phyloP scores from a whole-genome alignment of 1,140 invertebrate species.

The Lordiphosa stackelbergi region DNA sequence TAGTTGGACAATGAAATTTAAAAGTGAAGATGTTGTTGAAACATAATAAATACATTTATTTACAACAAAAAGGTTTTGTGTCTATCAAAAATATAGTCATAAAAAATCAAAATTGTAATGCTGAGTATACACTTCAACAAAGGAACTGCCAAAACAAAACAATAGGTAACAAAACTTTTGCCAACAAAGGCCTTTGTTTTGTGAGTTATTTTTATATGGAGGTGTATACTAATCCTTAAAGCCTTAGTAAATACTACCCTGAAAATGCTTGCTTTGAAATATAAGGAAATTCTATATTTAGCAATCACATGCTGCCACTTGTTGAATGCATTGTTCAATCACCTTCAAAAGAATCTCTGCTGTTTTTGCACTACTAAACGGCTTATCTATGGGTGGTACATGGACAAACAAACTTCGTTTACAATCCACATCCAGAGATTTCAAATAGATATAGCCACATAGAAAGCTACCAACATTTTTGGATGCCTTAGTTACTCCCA shows the following conservation, averaged over 20 bases:
- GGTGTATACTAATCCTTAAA: too few relatives aligned
- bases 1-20: too few relatives aligned
- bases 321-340: conserved; percentile 75
- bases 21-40: too few relatives aligned
- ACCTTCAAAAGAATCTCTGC: conserved; percentile 79
- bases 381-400: conserved; percentile 80
- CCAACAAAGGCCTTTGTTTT: too few relatives aligned
- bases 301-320: conserved; percentile 25
- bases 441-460: conserved; percentile 82
- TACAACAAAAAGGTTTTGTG: background rate
- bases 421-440: conserved; percentile 79
- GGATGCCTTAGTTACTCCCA: conserved; percentile 25
- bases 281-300: background rate
- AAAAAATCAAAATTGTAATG: too few relatives aligned
- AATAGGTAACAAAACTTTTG: too few relatives aligned
- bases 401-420: conserved; percentile 80
- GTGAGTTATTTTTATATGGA: too few relatives aligned
- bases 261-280: background rate
- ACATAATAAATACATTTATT: conserved; percentile 10
- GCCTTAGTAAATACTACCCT: conserved; percentile 1
- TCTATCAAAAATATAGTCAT: too few relatives aligned
- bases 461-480: conserved; percentile 78
- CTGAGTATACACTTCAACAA: too few relatives aligned
- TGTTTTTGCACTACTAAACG: conserved; percentile 78
- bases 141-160: too few relatives aligned